A percentile compares a stretch with the other conserved stretches of the same genome.
These are phyloP conservation scores for Gulo gulo DNA, from an alignment of 2,113 vertebrate species.

Conservation along the genomic window DNA sequence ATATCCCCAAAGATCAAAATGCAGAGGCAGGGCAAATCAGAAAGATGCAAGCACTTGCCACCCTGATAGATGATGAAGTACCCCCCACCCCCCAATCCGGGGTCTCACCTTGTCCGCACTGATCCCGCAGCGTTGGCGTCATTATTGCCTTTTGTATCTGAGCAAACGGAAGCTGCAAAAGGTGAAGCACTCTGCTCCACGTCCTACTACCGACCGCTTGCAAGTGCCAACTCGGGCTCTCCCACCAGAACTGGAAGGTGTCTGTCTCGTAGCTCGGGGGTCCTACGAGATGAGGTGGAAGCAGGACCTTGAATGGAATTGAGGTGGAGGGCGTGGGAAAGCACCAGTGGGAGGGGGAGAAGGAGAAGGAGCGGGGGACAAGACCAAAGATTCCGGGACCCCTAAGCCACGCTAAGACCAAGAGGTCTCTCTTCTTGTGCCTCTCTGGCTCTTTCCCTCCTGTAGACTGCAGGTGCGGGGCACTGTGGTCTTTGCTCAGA, in stretches of 20 bases:
- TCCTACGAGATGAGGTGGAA: neutral
- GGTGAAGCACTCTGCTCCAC: rapidly evolving
- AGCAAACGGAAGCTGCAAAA: neutral
- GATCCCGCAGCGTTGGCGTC: rapidly evolving
- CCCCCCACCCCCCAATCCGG: no score
- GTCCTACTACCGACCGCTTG: rapidly evolving
- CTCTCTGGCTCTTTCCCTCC: neutral
- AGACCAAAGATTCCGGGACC: no score
- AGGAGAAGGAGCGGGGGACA: neutral
- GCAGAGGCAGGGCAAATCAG: neutral
- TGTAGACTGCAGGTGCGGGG: rapidly evolving
- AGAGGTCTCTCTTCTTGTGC: neutral
- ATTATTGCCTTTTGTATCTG: no score
- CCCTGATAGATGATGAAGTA: neutral
- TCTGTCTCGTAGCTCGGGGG: neutral
- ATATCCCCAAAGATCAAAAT: neutral
- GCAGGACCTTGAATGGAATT: neutral
- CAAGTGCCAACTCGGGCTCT: no score
- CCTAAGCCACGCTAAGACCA: neutral
- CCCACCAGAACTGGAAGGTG: neutral
- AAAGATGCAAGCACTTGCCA: neutral
- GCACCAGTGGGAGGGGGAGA: neutral
- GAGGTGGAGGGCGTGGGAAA: neutral
- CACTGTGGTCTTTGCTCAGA: neutral
- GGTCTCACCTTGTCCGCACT: neutral